A percentile compares a stretch with the other conserved stretches of the same genome.
These are phyloP conservation scores for Amaurobius ferox DNA, from an alignment of 2,888 invertebrate genomes.

Conservation along the genomic window DNA sequence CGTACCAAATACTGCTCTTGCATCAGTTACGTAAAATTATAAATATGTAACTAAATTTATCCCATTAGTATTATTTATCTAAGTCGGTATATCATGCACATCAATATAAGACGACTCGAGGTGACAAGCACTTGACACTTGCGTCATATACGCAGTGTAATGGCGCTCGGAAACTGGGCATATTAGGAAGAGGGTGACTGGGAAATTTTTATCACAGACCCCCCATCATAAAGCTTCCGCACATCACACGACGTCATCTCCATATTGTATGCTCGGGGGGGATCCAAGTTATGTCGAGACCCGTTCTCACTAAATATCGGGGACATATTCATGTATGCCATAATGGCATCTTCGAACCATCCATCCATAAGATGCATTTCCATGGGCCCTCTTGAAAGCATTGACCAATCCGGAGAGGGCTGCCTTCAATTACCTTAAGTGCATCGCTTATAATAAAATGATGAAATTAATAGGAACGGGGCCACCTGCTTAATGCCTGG, in stretches of 20 bases:
- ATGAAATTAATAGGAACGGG: slow-evolving; percentile 70
- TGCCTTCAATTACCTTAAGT: slow-evolving; percentile 70
- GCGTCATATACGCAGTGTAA: background rate
- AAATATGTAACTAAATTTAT: too few relatives aligned
- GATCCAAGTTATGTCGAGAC: background rate
- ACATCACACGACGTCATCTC: background rate
- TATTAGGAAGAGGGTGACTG: background rate
- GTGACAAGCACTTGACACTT: background rate
- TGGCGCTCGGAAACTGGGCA: background rate
- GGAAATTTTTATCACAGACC: slow-evolving; percentile 9
- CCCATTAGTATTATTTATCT: too few relatives aligned
- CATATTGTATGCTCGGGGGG: background rate
- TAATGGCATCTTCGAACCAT: slow-evolving; percentile 40
- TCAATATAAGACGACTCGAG: background rate
- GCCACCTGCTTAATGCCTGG: slow-evolving; percentile 70
- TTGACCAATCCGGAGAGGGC: slow-evolving; percentile 59
- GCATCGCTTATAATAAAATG: slow-evolving; percentile 72
- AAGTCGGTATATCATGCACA: background rate
- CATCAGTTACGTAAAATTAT: too few relatives aligned
- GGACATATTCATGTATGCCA: slow-evolving; percentile 67
- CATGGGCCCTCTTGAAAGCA: slow-evolving; percentile 34
- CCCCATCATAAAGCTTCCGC: background rate
- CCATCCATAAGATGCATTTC: slow-evolving; percentile 30
- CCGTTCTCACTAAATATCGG: slow-evolving; percentile 29
- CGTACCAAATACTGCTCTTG: too few relatives aligned